A percentile compares a stretch with the other conserved stretches of the same genome.
Conservation (phyloP, 2,888 invertebrate genomes). For the Crematogaster levior region DNA sequence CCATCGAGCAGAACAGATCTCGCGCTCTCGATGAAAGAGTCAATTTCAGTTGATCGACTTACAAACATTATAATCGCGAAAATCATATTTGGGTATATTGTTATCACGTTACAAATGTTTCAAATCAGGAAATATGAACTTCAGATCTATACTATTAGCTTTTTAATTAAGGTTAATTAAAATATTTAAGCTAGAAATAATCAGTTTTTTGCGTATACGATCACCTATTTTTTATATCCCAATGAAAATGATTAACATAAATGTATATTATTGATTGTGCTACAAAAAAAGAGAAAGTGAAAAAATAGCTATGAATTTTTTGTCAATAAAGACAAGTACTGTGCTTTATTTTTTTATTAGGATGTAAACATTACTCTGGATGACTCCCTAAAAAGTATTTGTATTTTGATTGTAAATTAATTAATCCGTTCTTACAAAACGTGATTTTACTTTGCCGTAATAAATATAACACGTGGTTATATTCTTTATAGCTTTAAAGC, state of each 20-base stretch:
- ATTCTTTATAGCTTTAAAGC: no score
- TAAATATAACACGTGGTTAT: neutral
- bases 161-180: neutral
- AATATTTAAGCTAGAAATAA: neutral
- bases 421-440: neutral
- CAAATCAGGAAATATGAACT: neutral
- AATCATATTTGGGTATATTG: neutral
- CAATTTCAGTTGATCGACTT: neutral
- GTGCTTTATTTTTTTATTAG: no score
- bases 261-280: neutral
- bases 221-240: neutral
- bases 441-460: neutral
- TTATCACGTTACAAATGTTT: neutral
- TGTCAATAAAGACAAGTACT: no score
- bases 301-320: no score
- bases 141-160: neutral
- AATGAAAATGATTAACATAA: neutral
- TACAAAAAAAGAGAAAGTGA: no score
- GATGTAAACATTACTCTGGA: no score
- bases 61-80: neutral
- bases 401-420: no score
- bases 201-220: neutral
- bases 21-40: constrained; percentile 1
- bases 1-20: constrained; percentile 12
- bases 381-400: no score